Evolutionary conservation across 2,888 invertebrate genomes (phyloP).

Genomic region (Troides oblongomaculatus): DNA sequence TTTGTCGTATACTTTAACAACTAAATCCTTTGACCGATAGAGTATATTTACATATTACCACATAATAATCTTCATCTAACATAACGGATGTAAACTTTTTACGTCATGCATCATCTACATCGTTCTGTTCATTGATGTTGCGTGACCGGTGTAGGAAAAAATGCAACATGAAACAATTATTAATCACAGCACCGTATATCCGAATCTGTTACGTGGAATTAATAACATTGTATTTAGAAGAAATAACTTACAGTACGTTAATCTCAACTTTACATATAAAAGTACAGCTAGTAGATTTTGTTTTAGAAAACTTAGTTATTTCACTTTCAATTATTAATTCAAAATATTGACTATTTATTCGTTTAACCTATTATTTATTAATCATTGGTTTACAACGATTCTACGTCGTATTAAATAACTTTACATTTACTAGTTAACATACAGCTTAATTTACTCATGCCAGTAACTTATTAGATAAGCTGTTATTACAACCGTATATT

Average conservation of each 20-base stretch:
- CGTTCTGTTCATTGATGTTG: slow-evolving; percentile 50
- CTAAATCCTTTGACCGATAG: slow-evolving; percentile 42
- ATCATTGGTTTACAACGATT: not conserved
- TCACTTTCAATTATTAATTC: too few relatives aligned
- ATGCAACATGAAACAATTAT: slow-evolving; percentile 35
- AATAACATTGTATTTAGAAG: slow-evolving; percentile 1
- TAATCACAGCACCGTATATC: slow-evolving; percentile 21
- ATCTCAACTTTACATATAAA: not conserved
- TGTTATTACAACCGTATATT: slow-evolving; percentile 7
- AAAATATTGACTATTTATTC: not conserved
- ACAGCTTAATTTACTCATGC: slow-evolving; percentile 1
- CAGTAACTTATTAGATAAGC: slow-evolving; percentile 1
- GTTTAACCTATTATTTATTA: not conserved
- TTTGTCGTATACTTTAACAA: slow-evolving; percentile 15
- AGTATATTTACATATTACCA: slow-evolving; percentile 44
- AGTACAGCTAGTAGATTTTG: not conserved
- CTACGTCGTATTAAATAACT: slow-evolving; percentile 1
- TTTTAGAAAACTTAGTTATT: not conserved
- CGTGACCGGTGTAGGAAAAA: slow-evolving; percentile 51
- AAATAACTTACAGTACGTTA: not conserved
- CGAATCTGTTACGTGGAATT: slow-evolving; percentile 10
- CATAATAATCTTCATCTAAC: slow-evolving; percentile 40
- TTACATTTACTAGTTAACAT: not conserved
- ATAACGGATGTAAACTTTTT: slow-evolving; percentile 61
- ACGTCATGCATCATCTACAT: slow-evolving; percentile 42